phyloP scores from a whole-genome alignment of 2,113 vertebrate species.

The Trichechus manatus region DNA sequence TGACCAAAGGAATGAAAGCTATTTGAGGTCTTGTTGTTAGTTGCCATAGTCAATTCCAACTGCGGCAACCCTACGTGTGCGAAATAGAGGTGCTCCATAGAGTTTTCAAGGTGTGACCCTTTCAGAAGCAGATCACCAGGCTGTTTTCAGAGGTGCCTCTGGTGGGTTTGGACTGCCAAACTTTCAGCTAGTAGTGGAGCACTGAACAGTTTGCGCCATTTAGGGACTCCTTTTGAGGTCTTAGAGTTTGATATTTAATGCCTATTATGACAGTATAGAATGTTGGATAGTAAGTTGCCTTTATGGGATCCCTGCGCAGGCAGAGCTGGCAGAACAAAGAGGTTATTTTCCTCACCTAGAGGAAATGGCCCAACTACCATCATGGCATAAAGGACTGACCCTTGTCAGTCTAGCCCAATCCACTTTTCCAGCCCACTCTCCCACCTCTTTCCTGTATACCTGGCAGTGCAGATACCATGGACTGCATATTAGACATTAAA shows the following conservation, averaged over 20 bases:
- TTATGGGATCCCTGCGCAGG: not conserved
- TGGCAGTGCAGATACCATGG: accelerated
- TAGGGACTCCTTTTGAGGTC: not conserved
- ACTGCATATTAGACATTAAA: not conserved
- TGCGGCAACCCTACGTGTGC: not conserved
- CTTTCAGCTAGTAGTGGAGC: not conserved
- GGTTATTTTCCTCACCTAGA: not conserved
- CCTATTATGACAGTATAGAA: not conserved
- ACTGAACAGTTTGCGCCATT: not conserved
- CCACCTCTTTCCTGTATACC: too few species aligned
- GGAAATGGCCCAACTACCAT: not conserved
- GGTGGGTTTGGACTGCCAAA: not conserved
- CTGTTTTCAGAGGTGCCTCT: too few species aligned
- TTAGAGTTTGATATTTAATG: not conserved
- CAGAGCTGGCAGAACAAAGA: not conserved
- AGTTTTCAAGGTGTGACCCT: not conserved
- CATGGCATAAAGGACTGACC: too few species aligned
- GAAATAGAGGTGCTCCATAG: not conserved
- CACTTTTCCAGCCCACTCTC: not conserved
- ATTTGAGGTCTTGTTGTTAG: not conserved
- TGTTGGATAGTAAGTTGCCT: not conserved
- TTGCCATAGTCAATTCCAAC: not conserved
- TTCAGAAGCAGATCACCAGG: too few species aligned
- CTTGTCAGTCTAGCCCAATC: not conserved
- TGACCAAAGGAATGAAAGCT: not conserved